Conservation (phyloP, 2,113 vertebrate genomes). For the Pelodiscus sinensis region DNA sequence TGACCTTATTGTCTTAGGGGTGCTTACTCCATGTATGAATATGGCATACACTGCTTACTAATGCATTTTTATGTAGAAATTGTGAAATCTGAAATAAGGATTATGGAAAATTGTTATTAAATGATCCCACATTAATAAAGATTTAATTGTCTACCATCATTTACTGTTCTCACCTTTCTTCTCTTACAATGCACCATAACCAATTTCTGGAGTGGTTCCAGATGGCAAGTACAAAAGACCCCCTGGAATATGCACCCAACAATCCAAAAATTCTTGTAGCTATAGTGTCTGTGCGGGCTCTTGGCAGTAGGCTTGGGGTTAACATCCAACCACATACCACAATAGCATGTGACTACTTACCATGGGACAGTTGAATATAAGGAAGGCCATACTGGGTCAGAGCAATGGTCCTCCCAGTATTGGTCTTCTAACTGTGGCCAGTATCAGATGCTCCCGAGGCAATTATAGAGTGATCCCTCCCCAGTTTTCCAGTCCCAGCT, state of each 20-base stretch:
- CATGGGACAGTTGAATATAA: not conserved
- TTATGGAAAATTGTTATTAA: not conserved
- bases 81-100: not conserved
- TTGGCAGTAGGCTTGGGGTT: not conserved
- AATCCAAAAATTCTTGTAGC: not conserved
- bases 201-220: not conserved
- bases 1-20: not conserved
- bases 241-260: not conserved
- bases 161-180: not conserved
- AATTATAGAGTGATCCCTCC: not conserved
- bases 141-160: not conserved
- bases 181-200: not conserved
- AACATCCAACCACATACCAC: too few species aligned
- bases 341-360: too few species aligned
- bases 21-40: not conserved
- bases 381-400: not conserved
- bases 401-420: not conserved
- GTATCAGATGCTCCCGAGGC: not conserved
- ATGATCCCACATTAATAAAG: not conserved
- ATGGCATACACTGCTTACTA: not conserved
- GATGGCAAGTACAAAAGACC: not conserved
- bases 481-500: not conserved
- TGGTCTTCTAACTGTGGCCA: not conserved
- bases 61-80: not conserved
- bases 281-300: not conserved